A percentile compares a stretch with the other conserved stretches of the same genome.
phyloP scores from a whole-genome alignment of 2,797 vertebrate species.

The Galaxias olidus region DNA sequence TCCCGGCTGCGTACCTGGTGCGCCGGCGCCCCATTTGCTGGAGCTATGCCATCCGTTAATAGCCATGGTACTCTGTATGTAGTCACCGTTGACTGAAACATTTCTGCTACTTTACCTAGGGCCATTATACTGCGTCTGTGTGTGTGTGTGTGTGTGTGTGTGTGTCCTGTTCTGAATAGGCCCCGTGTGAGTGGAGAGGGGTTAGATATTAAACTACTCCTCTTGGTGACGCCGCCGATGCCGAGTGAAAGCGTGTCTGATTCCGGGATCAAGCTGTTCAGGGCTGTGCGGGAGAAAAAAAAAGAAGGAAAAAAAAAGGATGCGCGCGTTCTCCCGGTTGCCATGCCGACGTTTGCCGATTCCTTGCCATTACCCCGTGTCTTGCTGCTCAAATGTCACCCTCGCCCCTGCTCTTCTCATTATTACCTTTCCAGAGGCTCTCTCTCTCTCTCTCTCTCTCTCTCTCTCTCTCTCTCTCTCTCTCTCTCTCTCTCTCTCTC shows the following conservation, averaged over 20 bases:
- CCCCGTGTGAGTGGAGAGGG: slow-evolving; percentile 51
- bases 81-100: no score
- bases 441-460: not conserved
- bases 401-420: no score
- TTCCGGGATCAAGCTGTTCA: slow-evolving; percentile 41
- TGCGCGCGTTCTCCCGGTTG: slow-evolving; percentile 37
- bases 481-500: not conserved
- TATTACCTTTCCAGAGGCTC: not conserved
- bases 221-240: slow-evolving; percentile 56
- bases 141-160: slow-evolving; percentile 13
- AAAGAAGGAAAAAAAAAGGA: no score
- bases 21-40: no score
- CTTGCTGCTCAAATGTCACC: no score
- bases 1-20: no score
- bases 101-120: slow-evolving; percentile 20
- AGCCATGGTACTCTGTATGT: no score
- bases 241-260: slow-evolving; percentile 52
- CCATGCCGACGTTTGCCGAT: slow-evolving; percentile 46
- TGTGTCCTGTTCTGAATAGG: slow-evolving; percentile 15
- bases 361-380: no score
- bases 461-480: slow-evolving; percentile 3
- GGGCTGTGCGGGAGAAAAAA: no score
- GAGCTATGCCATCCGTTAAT: no score
- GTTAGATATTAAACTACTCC: slow-evolving; percentile 58
- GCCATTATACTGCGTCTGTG: not conserved